Percentiles rank a stretch among this genome's conserved stretches.
Conservation (phyloP, 2,888 invertebrate species). For the Chironomus riparius region DNA sequence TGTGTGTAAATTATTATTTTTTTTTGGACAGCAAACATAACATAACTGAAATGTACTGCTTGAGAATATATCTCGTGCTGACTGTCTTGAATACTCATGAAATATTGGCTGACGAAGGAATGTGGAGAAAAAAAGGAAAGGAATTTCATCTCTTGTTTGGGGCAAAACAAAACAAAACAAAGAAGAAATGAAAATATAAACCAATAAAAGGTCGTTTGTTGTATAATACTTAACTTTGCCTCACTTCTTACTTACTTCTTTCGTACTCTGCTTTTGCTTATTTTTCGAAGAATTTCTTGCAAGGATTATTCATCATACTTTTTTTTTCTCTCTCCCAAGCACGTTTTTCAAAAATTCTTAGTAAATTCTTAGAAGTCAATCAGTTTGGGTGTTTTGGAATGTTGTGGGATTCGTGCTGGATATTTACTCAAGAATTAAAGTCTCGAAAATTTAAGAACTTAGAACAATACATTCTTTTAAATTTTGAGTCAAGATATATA, state of each 20-base stretch:
- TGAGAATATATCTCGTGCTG: conserved; percentile 21
- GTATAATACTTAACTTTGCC: not conserved
- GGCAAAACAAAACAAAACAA: conserved; percentile 19
- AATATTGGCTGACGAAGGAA: conserved; percentile 12
- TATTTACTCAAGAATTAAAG: no score
- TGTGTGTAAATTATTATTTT: not conserved
- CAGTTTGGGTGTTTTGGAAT: no score
- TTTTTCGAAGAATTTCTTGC: not conserved
- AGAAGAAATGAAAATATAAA: not conserved
- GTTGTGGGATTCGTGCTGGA: no score
- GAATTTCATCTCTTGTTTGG: conserved; percentile 22
- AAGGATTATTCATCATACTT: not conserved
- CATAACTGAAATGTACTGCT: conserved; percentile 17
- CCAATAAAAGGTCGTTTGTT: not conserved
- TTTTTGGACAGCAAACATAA: conserved; percentile 7
- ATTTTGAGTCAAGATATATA: no score
- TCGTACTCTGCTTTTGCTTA: not conserved
- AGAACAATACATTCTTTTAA: no score
- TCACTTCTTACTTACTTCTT: no score
- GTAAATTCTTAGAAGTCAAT: no score
- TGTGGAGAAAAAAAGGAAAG: conserved; percentile 20
- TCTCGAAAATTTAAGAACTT: no score
- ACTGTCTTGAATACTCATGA: not conserved
- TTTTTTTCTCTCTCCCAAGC: no score
- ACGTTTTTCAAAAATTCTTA: no score